Evolutionary conservation across 2,797 vertebrate genomes (phyloP).

Genomic region (Prunella strophiata): DNA sequence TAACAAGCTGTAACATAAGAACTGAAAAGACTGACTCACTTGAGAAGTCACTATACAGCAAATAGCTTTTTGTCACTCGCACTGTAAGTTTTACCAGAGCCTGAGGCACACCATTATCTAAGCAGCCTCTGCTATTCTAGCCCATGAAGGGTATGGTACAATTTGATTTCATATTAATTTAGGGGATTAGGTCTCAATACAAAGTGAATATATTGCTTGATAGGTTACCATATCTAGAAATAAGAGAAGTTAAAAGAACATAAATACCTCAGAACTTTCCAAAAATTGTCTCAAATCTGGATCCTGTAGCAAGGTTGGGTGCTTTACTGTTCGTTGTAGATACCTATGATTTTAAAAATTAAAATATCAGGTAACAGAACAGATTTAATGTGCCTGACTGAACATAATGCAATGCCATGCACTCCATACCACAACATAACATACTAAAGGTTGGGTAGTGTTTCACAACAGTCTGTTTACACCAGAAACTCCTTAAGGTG

Average conservation of each 20-base stretch:
- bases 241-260: background rate
- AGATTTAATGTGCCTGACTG: background rate
- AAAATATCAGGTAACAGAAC: background rate
- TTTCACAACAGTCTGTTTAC: background rate
- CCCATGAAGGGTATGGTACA: background rate
- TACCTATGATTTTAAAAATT: constrained; percentile 82
- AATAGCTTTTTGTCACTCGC: background rate
- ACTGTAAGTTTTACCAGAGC: background rate
- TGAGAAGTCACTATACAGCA: background rate
- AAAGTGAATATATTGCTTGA: background rate
- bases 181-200: background rate
- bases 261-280: constrained; percentile 92
- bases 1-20: background rate
- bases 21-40: background rate
- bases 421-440: background rate
- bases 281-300: constrained; percentile 94
- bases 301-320: constrained; percentile 93
- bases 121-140: background rate
- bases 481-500: background rate
- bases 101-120: background rate
- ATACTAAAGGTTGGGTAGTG: background rate
- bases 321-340: constrained; percentile 93
- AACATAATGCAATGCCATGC: background rate
- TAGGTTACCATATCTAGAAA: background rate
- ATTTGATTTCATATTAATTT: background rate